Evolutionary conservation across 2,797 vertebrate genomes (phyloP).

Genomic region (Molossus alvarezi): DNA sequence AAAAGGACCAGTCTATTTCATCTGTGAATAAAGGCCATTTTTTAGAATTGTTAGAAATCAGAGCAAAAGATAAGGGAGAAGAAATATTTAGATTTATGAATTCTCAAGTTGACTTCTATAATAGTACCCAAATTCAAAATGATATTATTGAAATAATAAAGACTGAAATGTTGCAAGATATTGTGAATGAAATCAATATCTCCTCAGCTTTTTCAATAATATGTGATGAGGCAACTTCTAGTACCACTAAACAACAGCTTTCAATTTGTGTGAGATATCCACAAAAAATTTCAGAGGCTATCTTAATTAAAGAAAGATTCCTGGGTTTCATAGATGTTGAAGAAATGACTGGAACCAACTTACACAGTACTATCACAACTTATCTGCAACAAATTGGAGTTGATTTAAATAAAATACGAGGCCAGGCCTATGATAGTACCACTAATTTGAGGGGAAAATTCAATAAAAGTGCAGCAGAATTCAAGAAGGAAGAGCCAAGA

Average conservation of each 20-base stretch:
- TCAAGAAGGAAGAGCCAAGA: constrained; percentile 85
- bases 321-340: constrained; percentile 80
- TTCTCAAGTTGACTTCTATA: constrained; percentile 84
- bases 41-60: constrained; percentile 85
- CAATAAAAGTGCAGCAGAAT: constrained; percentile 80
- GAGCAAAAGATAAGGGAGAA: constrained; percentile 85
- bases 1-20: constrained; percentile 77
- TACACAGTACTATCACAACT: constrained; percentile 74
- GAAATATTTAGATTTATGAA: constrained; percentile 73
- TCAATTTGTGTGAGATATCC: constrained; percentile 82
- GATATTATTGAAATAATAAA: constrained; percentile 84
- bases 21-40: constrained; percentile 84
- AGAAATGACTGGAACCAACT: constrained; percentile 55
- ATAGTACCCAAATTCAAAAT: constrained; percentile 78
- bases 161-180: constrained; percentile 82
- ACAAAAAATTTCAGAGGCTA: constrained; percentile 73
- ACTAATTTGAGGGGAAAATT: constrained; percentile 77
- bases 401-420: constrained; percentile 81
- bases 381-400: constrained; percentile 83
- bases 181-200: constrained; percentile 81
- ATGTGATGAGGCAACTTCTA: constrained; percentile 76
- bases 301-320: constrained; percentile 84
- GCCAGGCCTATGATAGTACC: constrained; percentile 82
- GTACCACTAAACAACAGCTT: constrained; percentile 64
- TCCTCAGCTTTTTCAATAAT: constrained; percentile 84